Base-by-base conservation (phyloP, 1,140 invertebrate species). In the Teleopsis dalmanni region DNA sequence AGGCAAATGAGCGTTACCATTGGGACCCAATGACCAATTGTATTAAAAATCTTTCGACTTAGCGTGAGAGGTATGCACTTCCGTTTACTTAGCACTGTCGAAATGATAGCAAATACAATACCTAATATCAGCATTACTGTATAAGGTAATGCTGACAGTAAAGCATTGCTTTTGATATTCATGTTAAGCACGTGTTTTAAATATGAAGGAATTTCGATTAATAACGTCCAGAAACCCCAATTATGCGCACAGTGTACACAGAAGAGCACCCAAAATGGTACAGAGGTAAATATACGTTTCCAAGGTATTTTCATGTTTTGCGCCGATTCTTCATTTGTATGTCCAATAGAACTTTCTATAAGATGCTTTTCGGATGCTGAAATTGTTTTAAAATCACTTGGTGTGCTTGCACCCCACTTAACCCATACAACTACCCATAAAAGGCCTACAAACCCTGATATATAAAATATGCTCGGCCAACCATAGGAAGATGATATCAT, bases 181-280 rank as follows among this genome's bases (percentile, higher is more conserved):
- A 87, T 86, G 21, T 81, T 73, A 0, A 97, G 75, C 1, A 95
- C 82, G 42, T 81, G 77, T 14, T 82, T 83, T 75, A 98, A 83
- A 61, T 93, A 98, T 0, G 81, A 84, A 0, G 95, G 95, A 60
- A 98, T 81, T 71, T 93, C 82, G 0, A 90, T 92, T 27, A 97
- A 75, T 47, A 98, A 77, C 3, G 88, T 95, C 77, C 91, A 95
- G 67, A 91, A 91, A 1, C 91, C 91, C 92, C 91, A 97, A 60
- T 91, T 91, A 58, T 94, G 87, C 0, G 88, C 84, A 62, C 88
- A 87, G 60, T 96, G 91, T 0, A 80, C 82, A 1, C 91, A 73
- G n/a, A 91, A 77, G n/a, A 95, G 73, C 0, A 90, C 85, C 82
- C 84, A 90, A 48, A 95, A 82, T 1, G 92, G 87, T 3, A 81